phyloP scores from a whole-genome alignment of 2,113 vertebrate species.

The Mormyrus iriodes region DNA sequence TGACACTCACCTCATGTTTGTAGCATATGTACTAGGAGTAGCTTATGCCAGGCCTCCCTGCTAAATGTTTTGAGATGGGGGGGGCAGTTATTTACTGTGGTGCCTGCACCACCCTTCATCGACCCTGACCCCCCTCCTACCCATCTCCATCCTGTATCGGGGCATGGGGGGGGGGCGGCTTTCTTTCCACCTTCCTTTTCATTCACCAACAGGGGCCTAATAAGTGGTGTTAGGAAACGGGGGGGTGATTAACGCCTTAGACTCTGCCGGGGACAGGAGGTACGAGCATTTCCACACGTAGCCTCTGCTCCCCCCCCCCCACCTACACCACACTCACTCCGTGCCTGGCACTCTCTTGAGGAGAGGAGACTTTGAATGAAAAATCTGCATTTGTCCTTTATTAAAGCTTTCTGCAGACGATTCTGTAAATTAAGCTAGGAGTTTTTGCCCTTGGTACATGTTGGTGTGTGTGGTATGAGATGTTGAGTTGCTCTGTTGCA shows the following conservation, averaged over 20 bases:
- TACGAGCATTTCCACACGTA: conserved; percentile 26
- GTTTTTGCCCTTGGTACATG: background rate
- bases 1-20: background rate
- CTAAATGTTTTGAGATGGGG: background rate
- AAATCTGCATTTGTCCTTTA: background rate
- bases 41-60: background rate
- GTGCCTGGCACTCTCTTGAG: background rate
- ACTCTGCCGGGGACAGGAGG: background rate
- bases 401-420: background rate
- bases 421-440: background rate
- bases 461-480: background rate
- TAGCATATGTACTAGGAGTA: background rate
- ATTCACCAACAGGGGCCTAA: background rate
- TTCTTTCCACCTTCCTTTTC: background rate
- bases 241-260: background rate
- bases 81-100: background rate
- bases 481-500: background rate
- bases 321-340: background rate
- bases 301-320: background rate
- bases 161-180: background rate
- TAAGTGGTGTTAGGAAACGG: background rate
- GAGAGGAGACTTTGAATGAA: background rate
- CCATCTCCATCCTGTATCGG: background rate
- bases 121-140: background rate
- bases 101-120: background rate